phyloP scores from a whole-genome alignment of 2,888 invertebrate genomes.

The Drosophila crucigera region DNA sequence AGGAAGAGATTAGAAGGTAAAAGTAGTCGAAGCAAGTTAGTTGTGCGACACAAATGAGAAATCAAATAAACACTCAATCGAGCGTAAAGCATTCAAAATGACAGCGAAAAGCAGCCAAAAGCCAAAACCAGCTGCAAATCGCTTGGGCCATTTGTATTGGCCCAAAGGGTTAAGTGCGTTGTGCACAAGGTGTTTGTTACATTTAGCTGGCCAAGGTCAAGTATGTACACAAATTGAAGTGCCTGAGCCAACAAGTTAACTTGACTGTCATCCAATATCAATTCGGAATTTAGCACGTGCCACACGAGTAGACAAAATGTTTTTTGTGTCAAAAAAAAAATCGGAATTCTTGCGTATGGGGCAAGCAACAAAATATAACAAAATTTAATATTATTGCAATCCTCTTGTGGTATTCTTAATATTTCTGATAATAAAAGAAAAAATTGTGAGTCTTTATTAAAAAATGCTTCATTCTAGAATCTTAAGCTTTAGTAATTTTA shows the following conservation, averaged over 20 bases:
- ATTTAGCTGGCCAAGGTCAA: conserved; percentile 34
- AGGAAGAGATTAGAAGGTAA: too few species aligned
- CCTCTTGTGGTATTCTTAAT: not conserved
- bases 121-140: conserved; percentile 45
- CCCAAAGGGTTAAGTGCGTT: conserved; percentile 51
- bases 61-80: conserved; percentile 82
- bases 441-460: too few species aligned
- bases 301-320: not conserved
- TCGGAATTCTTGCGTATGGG: not conserved
- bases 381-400: not conserved
- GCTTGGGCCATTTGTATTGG: conserved; percentile 34
- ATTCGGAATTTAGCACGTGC: not conserved
- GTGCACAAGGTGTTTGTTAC: conserved; percentile 1
- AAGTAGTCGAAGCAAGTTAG: conserved; percentile 43
- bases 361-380: not conserved
- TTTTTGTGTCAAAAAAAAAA: not conserved
- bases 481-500: not conserved
- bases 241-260: conserved; percentile 36
- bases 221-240: conserved; percentile 47
- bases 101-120: conserved; percentile 33
- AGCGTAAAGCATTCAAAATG: conserved; percentile 76
- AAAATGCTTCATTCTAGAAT: not conserved
- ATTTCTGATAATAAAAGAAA: not conserved
- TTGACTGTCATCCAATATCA: conserved; percentile 17
- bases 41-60: conserved; percentile 80